A percentile compares a stretch with the other conserved stretches of the same genome.
These are phyloP conservation scores for Macroramphosus scolopax DNA, from an alignment of 2,797 vertebrate species.

Conservation along the genomic window DNA sequence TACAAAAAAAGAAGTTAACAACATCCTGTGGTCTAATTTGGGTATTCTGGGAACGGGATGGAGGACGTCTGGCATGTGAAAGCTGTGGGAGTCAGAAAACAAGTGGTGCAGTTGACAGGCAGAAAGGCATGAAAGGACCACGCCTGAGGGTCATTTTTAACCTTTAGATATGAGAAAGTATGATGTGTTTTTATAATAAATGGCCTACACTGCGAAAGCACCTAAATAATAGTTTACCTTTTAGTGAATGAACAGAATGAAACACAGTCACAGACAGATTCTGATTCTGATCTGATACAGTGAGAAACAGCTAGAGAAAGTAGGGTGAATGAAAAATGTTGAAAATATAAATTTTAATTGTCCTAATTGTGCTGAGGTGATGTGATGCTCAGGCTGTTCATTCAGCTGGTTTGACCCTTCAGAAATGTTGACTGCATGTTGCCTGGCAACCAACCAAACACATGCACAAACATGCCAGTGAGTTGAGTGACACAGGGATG, in stretches of 20 bases:
- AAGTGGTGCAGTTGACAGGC: conserved; percentile 9
- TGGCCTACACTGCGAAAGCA: too few relatives aligned
- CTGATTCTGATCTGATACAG: too few relatives aligned
- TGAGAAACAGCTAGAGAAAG: too few relatives aligned
- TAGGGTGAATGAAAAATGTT: too few relatives aligned
- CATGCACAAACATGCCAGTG: conserved; percentile 61
- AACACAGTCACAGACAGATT: too few relatives aligned
- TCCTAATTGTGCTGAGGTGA: conserved; percentile 10
- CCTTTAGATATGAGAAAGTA: not conserved
- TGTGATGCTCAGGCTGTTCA: too few relatives aligned
- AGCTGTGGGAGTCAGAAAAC: conserved; percentile 8
- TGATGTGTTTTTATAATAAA: conserved; percentile 5
- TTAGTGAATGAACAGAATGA: too few relatives aligned
- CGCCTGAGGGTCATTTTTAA: not conserved
- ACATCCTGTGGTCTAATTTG: too few relatives aligned
- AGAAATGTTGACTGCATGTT: conserved; percentile 41
- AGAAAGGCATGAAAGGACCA: conserved; percentile 17
- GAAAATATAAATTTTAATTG: too few relatives aligned
- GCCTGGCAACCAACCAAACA: conserved; percentile 65
- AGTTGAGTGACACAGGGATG: conserved; percentile 35
- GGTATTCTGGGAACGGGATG: not conserved
- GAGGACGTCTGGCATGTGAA: not conserved
- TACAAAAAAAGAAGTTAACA: too few relatives aligned
- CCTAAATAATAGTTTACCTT: too few relatives aligned
- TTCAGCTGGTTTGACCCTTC: conserved; percentile 39